phyloP scores from a whole-genome alignment of 92 coral and sea anemone genomes.

The Palythoa grandiflora region DNA sequence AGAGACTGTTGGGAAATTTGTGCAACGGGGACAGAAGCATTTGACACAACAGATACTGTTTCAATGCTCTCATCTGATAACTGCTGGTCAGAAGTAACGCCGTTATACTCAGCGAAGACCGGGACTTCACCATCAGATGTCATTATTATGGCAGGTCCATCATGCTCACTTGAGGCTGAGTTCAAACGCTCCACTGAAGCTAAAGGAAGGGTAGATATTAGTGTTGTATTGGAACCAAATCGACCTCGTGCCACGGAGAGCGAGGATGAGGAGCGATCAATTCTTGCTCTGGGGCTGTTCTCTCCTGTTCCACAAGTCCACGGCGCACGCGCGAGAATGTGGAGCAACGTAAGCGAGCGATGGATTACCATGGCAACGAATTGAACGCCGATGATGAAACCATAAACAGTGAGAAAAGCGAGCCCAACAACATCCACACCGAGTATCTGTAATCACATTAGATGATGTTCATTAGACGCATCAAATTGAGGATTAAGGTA shows the following conservation, averaged over 20 bases:
- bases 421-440: constrained; percentile 56
- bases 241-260: not conserved
- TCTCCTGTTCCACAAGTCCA: constrained; percentile 47
- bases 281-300: not conserved
- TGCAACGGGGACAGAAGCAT: not conserved
- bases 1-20: not conserved
- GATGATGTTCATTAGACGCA: no score
- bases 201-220: constrained; percentile 26
- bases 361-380: constrained; percentile 64
- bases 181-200: constrained; percentile 35
- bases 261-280: not conserved
- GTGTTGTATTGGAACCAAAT: constrained; percentile 11
- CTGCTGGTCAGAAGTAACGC: not conserved
- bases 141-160: constrained; percentile 12
- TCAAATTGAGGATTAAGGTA: no score
- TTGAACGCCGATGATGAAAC: constrained; percentile 54
- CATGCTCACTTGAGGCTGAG: constrained; percentile 13
- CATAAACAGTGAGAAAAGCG: constrained; percentile 54
- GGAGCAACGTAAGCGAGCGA: constrained; percentile 53
- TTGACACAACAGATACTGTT: constrained; percentile 1
- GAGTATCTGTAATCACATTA: not conserved
- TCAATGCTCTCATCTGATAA: not conserved
- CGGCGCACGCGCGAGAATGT: constrained; percentile 67
- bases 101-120: constrained; percentile 11
- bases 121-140: constrained; percentile 15